Percentiles rank a stretch among this genome's conserved stretches.
Evolutionary conservation across 2,797 vertebrate species (phyloP).

Genomic region (Sebastes taczanowskii): DNA sequence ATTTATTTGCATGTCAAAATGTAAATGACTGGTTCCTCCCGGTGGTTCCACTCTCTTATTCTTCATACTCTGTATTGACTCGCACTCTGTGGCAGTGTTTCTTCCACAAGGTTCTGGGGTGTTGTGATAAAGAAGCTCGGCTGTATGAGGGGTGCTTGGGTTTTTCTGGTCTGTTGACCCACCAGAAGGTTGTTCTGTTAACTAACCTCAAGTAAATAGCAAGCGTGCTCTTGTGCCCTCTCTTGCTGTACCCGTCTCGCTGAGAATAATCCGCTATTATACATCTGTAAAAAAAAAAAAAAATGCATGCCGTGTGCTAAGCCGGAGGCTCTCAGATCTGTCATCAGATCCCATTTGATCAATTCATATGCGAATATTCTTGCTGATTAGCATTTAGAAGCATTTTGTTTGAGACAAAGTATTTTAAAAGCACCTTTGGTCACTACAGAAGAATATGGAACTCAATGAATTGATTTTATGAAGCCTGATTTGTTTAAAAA

Average conservation of each 20-base stretch:
- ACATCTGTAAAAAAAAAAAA: constrained; percentile 23
- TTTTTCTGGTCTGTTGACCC: constrained; percentile 53
- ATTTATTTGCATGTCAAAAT: constrained; percentile 21
- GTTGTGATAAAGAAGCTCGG: constrained; percentile 57
- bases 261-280: constrained; percentile 57
- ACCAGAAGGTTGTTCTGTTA: constrained; percentile 54
- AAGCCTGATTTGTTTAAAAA: constrained; percentile 7
- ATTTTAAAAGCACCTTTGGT: constrained; percentile 25
- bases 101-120: constrained; percentile 39
- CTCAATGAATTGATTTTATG: not conserved
- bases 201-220: constrained; percentile 55
- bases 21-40: constrained; percentile 20
- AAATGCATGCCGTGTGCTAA: not conserved
- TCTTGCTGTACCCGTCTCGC: constrained; percentile 7
- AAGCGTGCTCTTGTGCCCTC: constrained; percentile 14
- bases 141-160: constrained; percentile 31
- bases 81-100: constrained; percentile 31
- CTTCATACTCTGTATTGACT: constrained; percentile 31
- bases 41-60: constrained; percentile 23
- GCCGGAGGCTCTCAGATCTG: constrained; percentile 21
- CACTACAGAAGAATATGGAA: not conserved
- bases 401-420: constrained; percentile 14
- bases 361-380: not conserved
- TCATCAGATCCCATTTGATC: constrained; percentile 45
- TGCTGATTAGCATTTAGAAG: constrained; percentile 22